Percentiles rank a stretch among this genome's conserved stretches.
phyloP scores from a whole-genome alignment of 1,140 invertebrate species.

The Sinonovacula constricta region DNA sequence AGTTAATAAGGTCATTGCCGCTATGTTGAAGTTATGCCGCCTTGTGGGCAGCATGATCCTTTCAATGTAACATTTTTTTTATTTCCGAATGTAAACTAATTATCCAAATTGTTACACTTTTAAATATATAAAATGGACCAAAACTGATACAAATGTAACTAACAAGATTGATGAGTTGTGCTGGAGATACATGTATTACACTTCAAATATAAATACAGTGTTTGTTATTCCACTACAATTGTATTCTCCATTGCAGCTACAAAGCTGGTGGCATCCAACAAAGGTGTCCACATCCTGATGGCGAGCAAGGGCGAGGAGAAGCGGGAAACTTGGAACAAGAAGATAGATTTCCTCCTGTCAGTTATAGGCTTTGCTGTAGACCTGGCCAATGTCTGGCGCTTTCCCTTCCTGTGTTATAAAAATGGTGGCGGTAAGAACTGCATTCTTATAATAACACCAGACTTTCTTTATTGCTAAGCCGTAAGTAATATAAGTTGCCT shows the following conservation, averaged over 20 bases:
- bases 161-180: too few species aligned
- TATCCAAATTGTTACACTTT: too few species aligned
- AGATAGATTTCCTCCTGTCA: constrained; percentile 91
- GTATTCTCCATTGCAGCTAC: constrained; percentile 13
- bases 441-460: too few species aligned
- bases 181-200: too few species aligned
- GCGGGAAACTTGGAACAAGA: constrained; percentile 83
- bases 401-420: constrained; percentile 78
- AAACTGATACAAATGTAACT: too few species aligned
- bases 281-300: constrained; percentile 31
- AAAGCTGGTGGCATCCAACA: constrained; percentile 28
- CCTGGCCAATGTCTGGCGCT: constrained; percentile 89
- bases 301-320: constrained; percentile 41
- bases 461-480: not conserved
- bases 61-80: too few species aligned
- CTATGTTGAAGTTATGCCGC: too few species aligned
- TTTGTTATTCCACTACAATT: not conserved
- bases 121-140: too few species aligned
- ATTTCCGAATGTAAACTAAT: too few species aligned
- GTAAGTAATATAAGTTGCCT: not conserved
- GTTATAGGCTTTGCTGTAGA: constrained; percentile 93
- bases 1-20: too few species aligned
- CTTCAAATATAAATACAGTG: too few species aligned
- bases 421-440: constrained; percentile 70
- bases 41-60: too few species aligned